Percentiles rank a stretch among this genome's conserved stretches.
Evolutionary conservation across 1,140 invertebrate genomes (phyloP).

Genomic region (Brachionus rotundiformis): DNA sequence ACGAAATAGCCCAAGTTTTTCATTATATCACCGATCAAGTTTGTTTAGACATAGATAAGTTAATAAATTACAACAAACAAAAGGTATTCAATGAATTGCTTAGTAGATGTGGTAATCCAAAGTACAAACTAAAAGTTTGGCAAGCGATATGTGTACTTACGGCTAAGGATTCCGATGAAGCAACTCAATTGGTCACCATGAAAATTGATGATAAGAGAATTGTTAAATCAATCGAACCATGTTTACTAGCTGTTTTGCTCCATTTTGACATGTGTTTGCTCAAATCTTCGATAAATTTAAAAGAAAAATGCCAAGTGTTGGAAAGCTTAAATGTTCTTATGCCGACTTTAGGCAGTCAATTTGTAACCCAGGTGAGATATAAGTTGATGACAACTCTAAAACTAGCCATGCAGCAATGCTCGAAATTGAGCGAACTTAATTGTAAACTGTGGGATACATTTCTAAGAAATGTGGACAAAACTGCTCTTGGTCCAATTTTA

Average conservation of each 20-base stretch:
- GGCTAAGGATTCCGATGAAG: slow-evolving; percentile 34
- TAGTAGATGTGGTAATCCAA: slow-evolving; percentile 41
- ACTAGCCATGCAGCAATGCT: slow-evolving; percentile 43
- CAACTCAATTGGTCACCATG: slow-evolving; percentile 1
- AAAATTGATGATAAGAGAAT: slow-evolving; percentile 25
- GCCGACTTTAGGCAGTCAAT: not conserved
- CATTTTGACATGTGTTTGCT: slow-evolving; percentile 52
- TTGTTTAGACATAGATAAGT: slow-evolving; percentile 45
- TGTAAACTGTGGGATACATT: slow-evolving; percentile 51
- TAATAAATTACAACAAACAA: slow-evolving; percentile 49
- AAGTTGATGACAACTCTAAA: slow-evolving; percentile 45
- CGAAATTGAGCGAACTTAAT: slow-evolving; percentile 42
- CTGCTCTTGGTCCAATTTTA: slow-evolving; percentile 23
- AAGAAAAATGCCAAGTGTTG: slow-evolving; percentile 49
- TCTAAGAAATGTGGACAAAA: slow-evolving; percentile 44
- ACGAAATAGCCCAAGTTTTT: slow-evolving; percentile 45
- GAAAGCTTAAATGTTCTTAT: slow-evolving; percentile 49
- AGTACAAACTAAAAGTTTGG: slow-evolving; percentile 41
- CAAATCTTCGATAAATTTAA: slow-evolving; percentile 45
- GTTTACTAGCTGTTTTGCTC: slow-evolving; percentile 22
- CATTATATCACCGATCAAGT: slow-evolving; percentile 39
- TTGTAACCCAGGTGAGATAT: slow-evolving; percentile 41
- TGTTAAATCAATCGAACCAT: slow-evolving; percentile 41
- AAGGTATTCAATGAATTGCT: slow-evolving; percentile 37
- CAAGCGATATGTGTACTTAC: slow-evolving; percentile 43